Evolutionary conservation across 2,113 vertebrate species (phyloP).

Genomic region (Anas platyrhynchos): DNA sequence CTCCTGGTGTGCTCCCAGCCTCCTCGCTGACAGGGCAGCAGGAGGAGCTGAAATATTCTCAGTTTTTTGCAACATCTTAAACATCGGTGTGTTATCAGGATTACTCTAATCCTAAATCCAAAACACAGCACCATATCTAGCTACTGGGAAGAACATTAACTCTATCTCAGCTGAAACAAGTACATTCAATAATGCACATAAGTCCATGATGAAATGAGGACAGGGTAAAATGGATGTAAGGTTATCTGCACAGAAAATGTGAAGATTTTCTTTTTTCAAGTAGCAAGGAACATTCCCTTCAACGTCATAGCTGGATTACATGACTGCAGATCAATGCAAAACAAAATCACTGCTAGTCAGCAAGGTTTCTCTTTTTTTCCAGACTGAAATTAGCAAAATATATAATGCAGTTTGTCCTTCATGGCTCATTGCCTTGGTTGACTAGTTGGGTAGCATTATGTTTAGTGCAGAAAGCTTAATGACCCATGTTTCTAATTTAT

Average conservation of each 20-base stretch:
- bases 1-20: no score
- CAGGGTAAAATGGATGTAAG: neutral
- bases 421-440: neutral
- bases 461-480: neutral
- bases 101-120: no score
- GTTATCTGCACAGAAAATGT: neutral
- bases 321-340: neutral
- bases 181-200: neutral
- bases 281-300: neutral
- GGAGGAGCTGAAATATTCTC: no score
- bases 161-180: no score
- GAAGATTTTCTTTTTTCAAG: neutral
- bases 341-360: neutral
- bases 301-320: neutral
- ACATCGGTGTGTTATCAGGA: no score
- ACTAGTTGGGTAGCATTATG: neutral
- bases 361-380: neutral
- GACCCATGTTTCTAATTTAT: neutral
- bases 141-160: no score
- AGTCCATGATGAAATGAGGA: neutral
- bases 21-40: no score
- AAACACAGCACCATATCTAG: no score
- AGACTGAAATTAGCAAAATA: conserved; percentile 14
- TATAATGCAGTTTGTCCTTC: neutral
- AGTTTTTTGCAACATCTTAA: no score